Evolutionary conservation across 2,888 invertebrate species (phyloP).

Genomic region (Orthonevra nobilis): DNA sequence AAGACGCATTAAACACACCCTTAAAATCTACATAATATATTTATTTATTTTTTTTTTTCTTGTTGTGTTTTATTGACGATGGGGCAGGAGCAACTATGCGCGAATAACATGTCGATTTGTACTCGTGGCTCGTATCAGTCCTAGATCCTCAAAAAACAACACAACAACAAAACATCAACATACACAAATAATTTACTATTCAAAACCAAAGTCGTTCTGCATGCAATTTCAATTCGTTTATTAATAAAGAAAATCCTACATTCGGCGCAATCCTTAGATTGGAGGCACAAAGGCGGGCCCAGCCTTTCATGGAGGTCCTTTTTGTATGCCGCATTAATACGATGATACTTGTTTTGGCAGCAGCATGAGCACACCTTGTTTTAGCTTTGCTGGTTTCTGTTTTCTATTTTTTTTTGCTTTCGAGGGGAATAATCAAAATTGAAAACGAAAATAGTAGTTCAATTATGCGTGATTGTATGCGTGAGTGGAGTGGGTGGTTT

Average conservation of each 20-base stretch:
- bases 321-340: conserved; percentile 37
- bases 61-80: no score
- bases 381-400: no score
- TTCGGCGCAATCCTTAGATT: no score
- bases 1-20: conserved; percentile 68
- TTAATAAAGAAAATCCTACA: conserved; percentile 40
- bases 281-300: conserved; percentile 39
- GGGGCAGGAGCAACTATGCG: conserved; percentile 51
- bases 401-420: conserved; percentile 22
- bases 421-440: conserved; percentile 42
- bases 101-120: conserved; percentile 63
- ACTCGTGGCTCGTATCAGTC: conserved; percentile 50
- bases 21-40: conserved; percentile 69
- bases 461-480: conserved; percentile 10
- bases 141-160: conserved; percentile 30
- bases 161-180: conserved; percentile 28
- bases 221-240: conserved; percentile 54
- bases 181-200: neutral
- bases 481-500: neutral
- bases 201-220: conserved; percentile 19
- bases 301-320: conserved; percentile 54
- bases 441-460: conserved; percentile 52
- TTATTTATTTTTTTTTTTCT: conserved; percentile 65
- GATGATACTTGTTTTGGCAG: conserved; percentile 38
- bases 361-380: conserved; percentile 49